phyloP scores from a whole-genome alignment of 1,140 invertebrate species.

The Bombus impatiens region DNA sequence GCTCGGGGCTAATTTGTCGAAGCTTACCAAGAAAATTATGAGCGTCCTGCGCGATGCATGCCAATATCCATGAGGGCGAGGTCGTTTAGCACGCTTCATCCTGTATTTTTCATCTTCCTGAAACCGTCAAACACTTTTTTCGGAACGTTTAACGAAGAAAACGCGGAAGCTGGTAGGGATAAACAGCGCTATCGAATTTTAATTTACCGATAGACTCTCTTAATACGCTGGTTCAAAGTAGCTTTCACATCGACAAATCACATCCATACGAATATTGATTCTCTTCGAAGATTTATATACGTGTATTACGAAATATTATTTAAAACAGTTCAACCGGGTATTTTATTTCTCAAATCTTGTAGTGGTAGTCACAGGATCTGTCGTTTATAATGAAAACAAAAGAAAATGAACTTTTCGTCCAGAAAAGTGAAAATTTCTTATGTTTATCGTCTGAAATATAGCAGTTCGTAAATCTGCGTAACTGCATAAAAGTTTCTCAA shows the following conservation, averaged over 20 bases:
- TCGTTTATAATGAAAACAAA: too few relatives aligned
- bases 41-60: conserved; percentile 74
- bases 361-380: too few relatives aligned
- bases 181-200: background rate
- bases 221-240: background rate
- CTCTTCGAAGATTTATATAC: too few relatives aligned
- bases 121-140: background rate
- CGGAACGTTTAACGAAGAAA: background rate
- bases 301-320: too few relatives aligned
- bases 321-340: too few relatives aligned
- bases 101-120: background rate
- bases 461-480: background rate
- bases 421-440: too few relatives aligned
- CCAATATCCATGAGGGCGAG: conserved; percentile 64
- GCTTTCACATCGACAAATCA: background rate
- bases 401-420: too few relatives aligned
- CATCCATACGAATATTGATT: background rate
- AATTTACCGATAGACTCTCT: background rate
- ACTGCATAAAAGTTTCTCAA: background rate
- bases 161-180: background rate
- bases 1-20: conserved; percentile 79
- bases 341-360: too few relatives aligned
- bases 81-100: too few relatives aligned
- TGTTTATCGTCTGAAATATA: background rate
- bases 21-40: conserved; percentile 78